Conservation (phyloP, 2,797 vertebrate genomes). For the Tachyglossus aculeatus region DNA sequence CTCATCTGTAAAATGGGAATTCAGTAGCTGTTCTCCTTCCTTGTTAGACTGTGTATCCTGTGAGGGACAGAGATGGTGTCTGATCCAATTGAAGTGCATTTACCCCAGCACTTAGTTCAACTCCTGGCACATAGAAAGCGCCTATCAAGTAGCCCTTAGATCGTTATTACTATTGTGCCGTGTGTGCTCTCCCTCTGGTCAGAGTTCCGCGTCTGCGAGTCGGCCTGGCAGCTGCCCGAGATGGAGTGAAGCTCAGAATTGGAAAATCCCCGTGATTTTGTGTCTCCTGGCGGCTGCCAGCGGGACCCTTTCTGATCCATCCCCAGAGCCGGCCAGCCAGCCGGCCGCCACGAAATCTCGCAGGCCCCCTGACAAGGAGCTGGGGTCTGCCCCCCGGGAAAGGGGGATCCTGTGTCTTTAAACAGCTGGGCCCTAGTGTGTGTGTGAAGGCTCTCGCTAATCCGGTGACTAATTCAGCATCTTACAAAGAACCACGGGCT, state of each 20-base stretch:
- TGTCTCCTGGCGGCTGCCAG: not conserved
- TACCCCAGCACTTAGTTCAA: too few relatives aligned
- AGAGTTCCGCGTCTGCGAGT: not conserved
- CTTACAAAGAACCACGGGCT: constrained; percentile 18
- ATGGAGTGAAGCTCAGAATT: not conserved
- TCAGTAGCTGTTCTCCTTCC: too few relatives aligned
- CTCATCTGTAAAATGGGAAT: too few relatives aligned
- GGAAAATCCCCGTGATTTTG: not conserved
- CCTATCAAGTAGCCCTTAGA: too few relatives aligned
- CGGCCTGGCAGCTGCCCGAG: not conserved
- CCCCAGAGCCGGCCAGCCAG: not conserved
- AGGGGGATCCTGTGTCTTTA: constrained; percentile 61
- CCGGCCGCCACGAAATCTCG: not conserved
- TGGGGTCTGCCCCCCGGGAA: not conserved
- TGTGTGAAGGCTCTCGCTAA: constrained; percentile 59
- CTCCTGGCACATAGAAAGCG: too few relatives aligned
- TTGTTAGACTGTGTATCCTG: too few relatives aligned
- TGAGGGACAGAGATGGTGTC: too few relatives aligned
- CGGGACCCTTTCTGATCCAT: not conserved
- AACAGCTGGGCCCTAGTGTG: constrained; percentile 55
- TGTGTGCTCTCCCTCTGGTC: not conserved
- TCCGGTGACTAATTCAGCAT: constrained; percentile 60
- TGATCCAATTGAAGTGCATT: too few relatives aligned
- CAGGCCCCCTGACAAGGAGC: not conserved
- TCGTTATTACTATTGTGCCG: too few relatives aligned